Evolutionary conservation across 2,797 vertebrate genomes (phyloP).

Genomic region (Microtus agrestis): DNA sequence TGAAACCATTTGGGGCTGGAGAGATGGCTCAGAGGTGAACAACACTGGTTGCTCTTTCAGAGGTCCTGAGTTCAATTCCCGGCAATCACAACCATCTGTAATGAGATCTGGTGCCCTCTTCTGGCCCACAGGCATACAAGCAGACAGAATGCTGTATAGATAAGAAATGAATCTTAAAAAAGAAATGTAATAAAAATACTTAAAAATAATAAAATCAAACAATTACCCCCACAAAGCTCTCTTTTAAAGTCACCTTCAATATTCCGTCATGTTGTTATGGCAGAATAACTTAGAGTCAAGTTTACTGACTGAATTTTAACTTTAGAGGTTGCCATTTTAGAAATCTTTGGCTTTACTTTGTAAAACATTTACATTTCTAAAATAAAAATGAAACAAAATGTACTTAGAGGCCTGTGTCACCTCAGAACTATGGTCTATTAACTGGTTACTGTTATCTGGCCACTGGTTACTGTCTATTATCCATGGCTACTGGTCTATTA

Average conservation of each 20-base stretch:
- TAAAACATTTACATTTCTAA: slow-evolving; percentile 6
- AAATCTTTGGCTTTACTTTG: not conserved
- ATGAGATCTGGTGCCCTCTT: too few relatives aligned
- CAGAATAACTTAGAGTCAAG: not conserved
- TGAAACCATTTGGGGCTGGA: not conserved
- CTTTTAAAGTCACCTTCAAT: slow-evolving; percentile 21
- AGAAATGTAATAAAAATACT: too few relatives aligned
- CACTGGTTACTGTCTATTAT: too few relatives aligned
- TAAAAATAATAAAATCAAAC: not conserved
- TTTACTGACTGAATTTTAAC: not conserved
- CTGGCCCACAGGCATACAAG: too few relatives aligned
- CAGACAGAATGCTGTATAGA: too few relatives aligned
- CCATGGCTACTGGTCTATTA: too few relatives aligned
- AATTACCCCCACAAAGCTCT: not conserved
- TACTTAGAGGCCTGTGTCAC: not conserved
- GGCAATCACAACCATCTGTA: too few relatives aligned
- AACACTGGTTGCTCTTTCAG: too few relatives aligned
- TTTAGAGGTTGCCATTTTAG: not conserved
- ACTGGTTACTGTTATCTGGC: too few relatives aligned
- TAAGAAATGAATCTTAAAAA: too few relatives aligned
- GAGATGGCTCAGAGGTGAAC: too few relatives aligned
- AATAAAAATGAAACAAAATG: not conserved
- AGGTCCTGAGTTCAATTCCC: too few relatives aligned
- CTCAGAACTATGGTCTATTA: not conserved
- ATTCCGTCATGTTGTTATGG: not conserved